Conservation (phyloP, 2,888 invertebrate species). For the Chalcosyrphus nemorum region DNA sequence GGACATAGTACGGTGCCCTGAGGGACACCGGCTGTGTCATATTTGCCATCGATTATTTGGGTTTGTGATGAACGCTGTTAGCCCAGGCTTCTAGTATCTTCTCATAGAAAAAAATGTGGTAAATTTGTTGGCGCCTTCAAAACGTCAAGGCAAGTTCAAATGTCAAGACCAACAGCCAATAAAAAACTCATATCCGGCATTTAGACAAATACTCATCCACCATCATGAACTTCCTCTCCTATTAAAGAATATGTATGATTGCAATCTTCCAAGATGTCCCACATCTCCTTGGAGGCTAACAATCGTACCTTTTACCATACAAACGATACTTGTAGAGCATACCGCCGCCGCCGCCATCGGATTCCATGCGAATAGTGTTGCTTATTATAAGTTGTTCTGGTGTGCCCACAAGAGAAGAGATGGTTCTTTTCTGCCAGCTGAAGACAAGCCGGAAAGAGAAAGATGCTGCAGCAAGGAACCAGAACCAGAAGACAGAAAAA, state of each 20-base stretch:
- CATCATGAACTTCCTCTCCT: too few relatives aligned
- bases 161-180: too few relatives aligned
- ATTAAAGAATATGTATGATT: slow-evolving; percentile 21
- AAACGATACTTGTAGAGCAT: slow-evolving; percentile 39
- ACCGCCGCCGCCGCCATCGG: slow-evolving; percentile 25
- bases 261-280: slow-evolving; percentile 59
- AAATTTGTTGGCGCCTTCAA: too few relatives aligned
- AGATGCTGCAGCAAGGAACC: slow-evolving; percentile 23
- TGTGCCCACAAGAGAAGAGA: neutral
- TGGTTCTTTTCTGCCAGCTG: neutral
- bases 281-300: slow-evolving; percentile 45
- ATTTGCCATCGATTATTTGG: too few relatives aligned
- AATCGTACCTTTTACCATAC: slow-evolving; percentile 20
- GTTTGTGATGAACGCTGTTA: too few relatives aligned
- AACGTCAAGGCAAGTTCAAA: too few relatives aligned
- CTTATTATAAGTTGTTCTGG: neutral
- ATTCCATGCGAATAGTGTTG: slow-evolving; percentile 41
- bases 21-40: too few relatives aligned
- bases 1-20: too few relatives aligned
- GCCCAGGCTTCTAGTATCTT: too few relatives aligned
- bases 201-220: too few relatives aligned
- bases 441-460: slow-evolving; percentile 20
- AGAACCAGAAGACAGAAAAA: slow-evolving; percentile 44
- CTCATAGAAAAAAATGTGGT: too few relatives aligned
- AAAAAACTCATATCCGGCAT: too few relatives aligned